These are phyloP conservation scores for Peucedramus taeniatus DNA, from an alignment of 2,113 vertebrate species.

Conservation along the genomic window DNA sequence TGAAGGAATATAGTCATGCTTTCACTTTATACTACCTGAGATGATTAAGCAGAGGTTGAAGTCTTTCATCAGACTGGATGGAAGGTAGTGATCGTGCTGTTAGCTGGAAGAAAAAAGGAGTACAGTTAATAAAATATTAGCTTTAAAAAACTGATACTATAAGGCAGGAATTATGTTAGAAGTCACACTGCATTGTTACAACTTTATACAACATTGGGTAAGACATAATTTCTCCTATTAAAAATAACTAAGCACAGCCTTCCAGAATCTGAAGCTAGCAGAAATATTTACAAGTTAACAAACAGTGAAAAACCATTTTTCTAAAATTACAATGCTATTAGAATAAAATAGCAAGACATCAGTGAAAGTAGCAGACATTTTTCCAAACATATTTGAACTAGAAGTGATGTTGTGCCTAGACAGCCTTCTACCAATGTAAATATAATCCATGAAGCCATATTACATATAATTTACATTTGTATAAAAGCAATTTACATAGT, in stretches of 20 bases:
- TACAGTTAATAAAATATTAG: not conserved
- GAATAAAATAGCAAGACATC: not conserved
- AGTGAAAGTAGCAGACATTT: not conserved
- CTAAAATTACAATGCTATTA: not conserved
- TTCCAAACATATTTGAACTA: not conserved
- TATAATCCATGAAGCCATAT: not conserved
- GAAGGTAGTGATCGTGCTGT: slow-evolving; percentile 89
- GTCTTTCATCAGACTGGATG: slow-evolving; percentile 92
- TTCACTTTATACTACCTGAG: slow-evolving; percentile 83
- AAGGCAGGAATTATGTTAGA: not conserved
- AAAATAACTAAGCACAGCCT: not conserved
- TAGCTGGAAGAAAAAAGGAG: slow-evolving; percentile 75
- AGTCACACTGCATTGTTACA: not conserved
- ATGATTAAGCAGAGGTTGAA: slow-evolving; percentile 94
- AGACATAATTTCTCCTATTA: not conserved
- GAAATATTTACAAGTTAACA: not conserved
- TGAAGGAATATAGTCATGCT: not conserved
- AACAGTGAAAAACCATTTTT: not conserved
- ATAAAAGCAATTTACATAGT: not conserved
- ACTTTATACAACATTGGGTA: not conserved
- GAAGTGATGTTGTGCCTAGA: not conserved
- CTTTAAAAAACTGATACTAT: not conserved
- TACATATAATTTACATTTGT: not conserved
- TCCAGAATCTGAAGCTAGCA: not conserved
- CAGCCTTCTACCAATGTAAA: not conserved